Base-by-base conservation (phyloP, 2,888 invertebrate genomes). In the Nymphalis polychloros region DNA sequence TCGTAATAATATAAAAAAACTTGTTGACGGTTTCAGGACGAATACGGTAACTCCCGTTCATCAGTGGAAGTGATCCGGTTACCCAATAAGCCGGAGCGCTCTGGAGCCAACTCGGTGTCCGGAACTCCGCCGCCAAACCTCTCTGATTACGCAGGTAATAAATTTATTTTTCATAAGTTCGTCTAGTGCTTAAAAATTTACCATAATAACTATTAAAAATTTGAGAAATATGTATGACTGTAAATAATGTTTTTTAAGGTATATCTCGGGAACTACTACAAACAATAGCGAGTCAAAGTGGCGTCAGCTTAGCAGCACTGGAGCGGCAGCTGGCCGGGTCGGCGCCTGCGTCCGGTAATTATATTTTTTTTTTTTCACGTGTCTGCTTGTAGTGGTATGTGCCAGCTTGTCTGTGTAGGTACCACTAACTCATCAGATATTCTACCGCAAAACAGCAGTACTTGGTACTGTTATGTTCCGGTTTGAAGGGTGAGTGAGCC, bases 61-160 rank as follows among this genome's bases (percentile, higher is more conserved):
- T 94, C 96, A 13, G 96, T 97, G 65, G 97, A 97, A 84, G 96
- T 97, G 78, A 97, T 97, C 78, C 95, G 97, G 83, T 83, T 97
- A 80, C 96, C 96, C 31, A 95, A 95, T 75, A 95, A 95, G 64
- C 93, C 94, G 55, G 91, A 91, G 50, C 73, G 87, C 55, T 31
- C 77, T 63, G 79, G 83, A 19, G 77, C 80, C 71, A 82, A 79
- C 79, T 91, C 93, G 27, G 86, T 93, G 64, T 91, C 94, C 70
- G 94, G 93, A 63, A 94, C 94, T 0, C 88, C 92, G 41, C 89
- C 92, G 20, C 92, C 90, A 0, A 92, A 89, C 75, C 81, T 92
- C 3, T 87, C 92, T 0, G 92, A 92, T 71, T 93, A 93, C 74
- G 89, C 90, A 31, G 92, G 92, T 90, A 10, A 41, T 10, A 73